Conservation (phyloP, 2,113 vertebrate genomes). For the Haemorhous mexicanus region DNA sequence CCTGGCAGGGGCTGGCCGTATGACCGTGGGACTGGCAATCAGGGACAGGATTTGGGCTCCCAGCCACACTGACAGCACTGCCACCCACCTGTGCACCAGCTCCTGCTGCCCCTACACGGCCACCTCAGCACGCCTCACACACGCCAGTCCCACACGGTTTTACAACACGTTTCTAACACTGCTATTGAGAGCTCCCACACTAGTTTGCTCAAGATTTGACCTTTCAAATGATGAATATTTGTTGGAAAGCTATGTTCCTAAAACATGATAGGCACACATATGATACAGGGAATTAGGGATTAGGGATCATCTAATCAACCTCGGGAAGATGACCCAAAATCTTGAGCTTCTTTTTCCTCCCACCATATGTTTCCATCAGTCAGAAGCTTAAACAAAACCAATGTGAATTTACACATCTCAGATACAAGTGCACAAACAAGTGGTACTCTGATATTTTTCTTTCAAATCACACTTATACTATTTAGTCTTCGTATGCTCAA, state of each 20-base stretch:
- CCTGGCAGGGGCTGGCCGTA: background rate
- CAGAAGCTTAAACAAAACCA: background rate
- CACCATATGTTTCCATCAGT: background rate
- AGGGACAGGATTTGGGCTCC: background rate
- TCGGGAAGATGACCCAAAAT: background rate
- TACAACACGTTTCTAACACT: background rate
- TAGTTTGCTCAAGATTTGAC: background rate
- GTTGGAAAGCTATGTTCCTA: background rate
- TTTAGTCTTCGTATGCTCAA: background rate
- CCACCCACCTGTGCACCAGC: background rate
- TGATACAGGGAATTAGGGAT: background rate
- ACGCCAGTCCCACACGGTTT: rapidly evolving
- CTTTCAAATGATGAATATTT: background rate
- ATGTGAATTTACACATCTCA: background rate
- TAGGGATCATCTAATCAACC: background rate
- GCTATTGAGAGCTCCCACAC: background rate
- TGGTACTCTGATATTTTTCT: background rate
- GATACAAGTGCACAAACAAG: background rate
- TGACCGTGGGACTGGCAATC: background rate
- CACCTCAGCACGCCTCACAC: background rate
- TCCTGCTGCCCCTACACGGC: background rate
- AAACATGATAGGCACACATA: background rate
- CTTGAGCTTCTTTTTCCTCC: background rate
- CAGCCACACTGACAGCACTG: background rate
- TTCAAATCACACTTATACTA: background rate